A percentile compares a stretch with the other conserved stretches of the same genome.
Evolutionary conservation across 1,140 invertebrate genomes (phyloP).

Genomic region (Stratiolaelaps scimitus): DNA sequence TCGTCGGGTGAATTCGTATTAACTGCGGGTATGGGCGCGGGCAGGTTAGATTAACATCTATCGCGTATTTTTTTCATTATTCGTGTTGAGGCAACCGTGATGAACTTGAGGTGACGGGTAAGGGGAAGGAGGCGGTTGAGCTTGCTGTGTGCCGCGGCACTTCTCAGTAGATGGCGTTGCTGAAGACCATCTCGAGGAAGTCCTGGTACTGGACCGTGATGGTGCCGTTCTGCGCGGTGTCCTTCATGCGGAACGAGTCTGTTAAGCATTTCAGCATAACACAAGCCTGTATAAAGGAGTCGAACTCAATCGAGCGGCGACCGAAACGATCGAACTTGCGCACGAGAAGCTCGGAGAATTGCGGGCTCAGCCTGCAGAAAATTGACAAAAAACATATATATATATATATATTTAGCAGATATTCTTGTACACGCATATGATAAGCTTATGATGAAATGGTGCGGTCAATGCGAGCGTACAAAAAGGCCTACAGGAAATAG

Average conservation of each 20-base stretch:
- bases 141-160: too few relatives aligned
- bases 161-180: conserved; percentile 14
- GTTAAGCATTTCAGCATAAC: conserved; percentile 38
- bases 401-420: background rate
- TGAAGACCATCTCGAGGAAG: conserved; percentile 29
- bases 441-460: background rate
- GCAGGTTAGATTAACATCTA: too few relatives aligned
- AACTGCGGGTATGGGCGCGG: too few relatives aligned
- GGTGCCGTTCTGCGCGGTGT: conserved; percentile 21
- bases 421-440: too few relatives aligned
- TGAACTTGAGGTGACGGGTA: too few relatives aligned
- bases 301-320: conserved; percentile 41
- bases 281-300: conserved; percentile 44
- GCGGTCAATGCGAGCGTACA: background rate
- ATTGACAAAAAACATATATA: background rate
- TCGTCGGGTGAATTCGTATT: too few relatives aligned
- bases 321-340: conserved; percentile 39
- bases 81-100: too few relatives aligned
- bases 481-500: background rate
- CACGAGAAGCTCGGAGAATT: conserved; percentile 40
- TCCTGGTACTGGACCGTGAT: conserved; percentile 31
- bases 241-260: conserved; percentile 30
- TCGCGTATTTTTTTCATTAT: too few relatives aligned
- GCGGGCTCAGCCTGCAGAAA: conserved; percentile 39
- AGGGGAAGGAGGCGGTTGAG: too few relatives aligned